Base-by-base conservation (phyloP, 2,888 invertebrate genomes). In the Zootermopsis nevadensis region DNA sequence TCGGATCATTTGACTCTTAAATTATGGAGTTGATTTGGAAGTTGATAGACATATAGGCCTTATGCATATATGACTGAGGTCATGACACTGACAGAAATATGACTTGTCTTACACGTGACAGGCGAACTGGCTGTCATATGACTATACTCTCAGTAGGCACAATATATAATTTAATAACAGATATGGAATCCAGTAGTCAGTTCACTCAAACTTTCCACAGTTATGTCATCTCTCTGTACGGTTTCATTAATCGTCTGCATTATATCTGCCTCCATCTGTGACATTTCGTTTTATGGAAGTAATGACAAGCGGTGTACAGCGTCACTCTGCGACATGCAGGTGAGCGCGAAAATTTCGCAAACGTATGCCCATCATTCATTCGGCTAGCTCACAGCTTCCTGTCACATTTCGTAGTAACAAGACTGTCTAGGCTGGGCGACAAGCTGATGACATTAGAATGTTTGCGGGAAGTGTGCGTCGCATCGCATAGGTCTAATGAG, bases 241-340 rank as follows among this genome's bases (percentile, higher is more conserved):
- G 33, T 69, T 33, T 69, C 69, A 69, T 69, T 69, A 33, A 69
- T 69, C 69, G 31, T 22, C 31, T 69, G 69, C 33, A 69, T 69
- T 31, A 69, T n/a, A 33, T 69, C 33, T 69, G 31, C 27, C 69
- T 7, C 33, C 69, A 33, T 69, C 19, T 31, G 69, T 69, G 69
- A 69, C 69, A 33, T 69, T 69, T 15, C 19, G 48, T 48, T 48
- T 48, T 48, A 48, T 48, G 22, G 69, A 31, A 33, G 22, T 69
- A 33, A 33, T 69, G 31, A 69, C 31, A 69, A 33, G 35, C 69
- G 33, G 7, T 31, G 31, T 66, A 69, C 7, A 1, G 7, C 19
- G 69, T 69, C 69, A 69, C 33, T 69, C 10, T 2, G 33, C 22
- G 31, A 69, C 33, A 15, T 69, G 69, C 31, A 66, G n/a, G 66